Conservation (phyloP, 2,888 invertebrate species). For the Cetonia aurata region DNA sequence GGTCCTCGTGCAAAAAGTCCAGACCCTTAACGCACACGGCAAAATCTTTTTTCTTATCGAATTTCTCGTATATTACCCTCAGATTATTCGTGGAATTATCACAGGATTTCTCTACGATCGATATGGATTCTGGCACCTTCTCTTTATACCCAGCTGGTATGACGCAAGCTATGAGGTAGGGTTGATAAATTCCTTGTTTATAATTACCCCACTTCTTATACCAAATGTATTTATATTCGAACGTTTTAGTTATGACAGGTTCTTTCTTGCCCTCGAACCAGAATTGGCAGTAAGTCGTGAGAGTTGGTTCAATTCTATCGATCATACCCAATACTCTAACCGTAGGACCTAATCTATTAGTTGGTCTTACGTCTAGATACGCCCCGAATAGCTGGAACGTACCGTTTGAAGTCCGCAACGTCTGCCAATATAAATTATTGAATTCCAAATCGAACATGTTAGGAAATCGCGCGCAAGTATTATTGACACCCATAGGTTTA, state of each 20-base stretch:
- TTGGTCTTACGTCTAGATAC: constrained; percentile 85
- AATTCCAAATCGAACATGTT: constrained; percentile 92
- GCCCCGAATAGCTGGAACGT: constrained; percentile 93
- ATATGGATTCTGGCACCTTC: constrained; percentile 85
- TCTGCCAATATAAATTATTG: constrained; percentile 95
- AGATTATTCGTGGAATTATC: constrained; percentile 89
- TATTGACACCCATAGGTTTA: constrained; percentile 77
- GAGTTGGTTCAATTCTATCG: constrained; percentile 87
- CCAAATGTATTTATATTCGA: constrained; percentile 96
- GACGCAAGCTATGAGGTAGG: constrained; percentile 90
- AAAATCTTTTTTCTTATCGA: constrained; percentile 80
- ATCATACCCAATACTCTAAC: constrained; percentile 88
- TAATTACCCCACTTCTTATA: constrained; percentile 95
- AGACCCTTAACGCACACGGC: constrained; percentile 95
- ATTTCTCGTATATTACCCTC: constrained; percentile 84
- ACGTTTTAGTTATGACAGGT: constrained; percentile 83
- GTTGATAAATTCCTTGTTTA: constrained; percentile 91
- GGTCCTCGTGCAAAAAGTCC: constrained; percentile 92
- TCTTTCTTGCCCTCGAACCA: constrained; percentile 90
- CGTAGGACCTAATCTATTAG: constrained; percentile 85
- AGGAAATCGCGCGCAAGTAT: constrained; percentile 87
- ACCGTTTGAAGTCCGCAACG: constrained; percentile 83
- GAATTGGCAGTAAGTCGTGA: constrained; percentile 87
- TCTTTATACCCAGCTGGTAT: constrained; percentile 81
- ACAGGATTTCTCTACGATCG: constrained; percentile 86